These are phyloP conservation scores for Platygyra sinensis DNA, from an alignment of 64 coral and sea anemone species.

Conservation along the genomic window DNA sequence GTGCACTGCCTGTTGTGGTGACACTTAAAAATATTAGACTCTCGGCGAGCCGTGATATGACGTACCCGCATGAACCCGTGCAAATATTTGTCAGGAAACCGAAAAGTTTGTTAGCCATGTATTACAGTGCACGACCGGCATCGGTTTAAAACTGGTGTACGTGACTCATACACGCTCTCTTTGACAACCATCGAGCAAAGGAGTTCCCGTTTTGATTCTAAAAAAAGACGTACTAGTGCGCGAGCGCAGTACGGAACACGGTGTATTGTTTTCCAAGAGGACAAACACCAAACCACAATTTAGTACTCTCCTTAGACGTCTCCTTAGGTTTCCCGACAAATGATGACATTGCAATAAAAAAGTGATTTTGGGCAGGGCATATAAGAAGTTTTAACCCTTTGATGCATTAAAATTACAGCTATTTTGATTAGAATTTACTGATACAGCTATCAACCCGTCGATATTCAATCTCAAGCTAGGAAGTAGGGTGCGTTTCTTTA, in stretches of 20 bases:
- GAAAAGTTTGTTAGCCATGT: neutral
- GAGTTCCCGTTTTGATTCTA: neutral
- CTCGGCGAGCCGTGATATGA: neutral
- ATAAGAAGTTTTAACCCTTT: neutral
- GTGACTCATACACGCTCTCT: neutral
- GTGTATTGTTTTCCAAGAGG: neutral
- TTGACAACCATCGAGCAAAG: neutral
- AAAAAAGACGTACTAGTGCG: neutral
- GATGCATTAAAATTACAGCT: neutral
- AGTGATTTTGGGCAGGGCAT: neutral
- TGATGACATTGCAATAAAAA: neutral
- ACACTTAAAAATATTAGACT: neutral
- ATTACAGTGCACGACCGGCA: neutral
- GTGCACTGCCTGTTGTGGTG: neutral
- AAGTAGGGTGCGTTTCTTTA: neutral
- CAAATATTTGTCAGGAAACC: constrained; percentile 6
- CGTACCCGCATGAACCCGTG: neutral
- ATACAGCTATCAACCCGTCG: neutral
- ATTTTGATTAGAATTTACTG: neutral
- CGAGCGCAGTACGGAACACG: neutral
- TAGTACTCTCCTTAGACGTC: too few relatives aligned
- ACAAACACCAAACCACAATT: neutral
- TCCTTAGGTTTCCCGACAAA: neutral
- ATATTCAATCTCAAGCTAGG: neutral
- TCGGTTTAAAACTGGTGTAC: neutral